A percentile compares a stretch with the other conserved stretches of the same genome.
Evolutionary conservation across 2,113 vertebrate genomes (phyloP).

Genomic region (Antechinus stuartii): DNA sequence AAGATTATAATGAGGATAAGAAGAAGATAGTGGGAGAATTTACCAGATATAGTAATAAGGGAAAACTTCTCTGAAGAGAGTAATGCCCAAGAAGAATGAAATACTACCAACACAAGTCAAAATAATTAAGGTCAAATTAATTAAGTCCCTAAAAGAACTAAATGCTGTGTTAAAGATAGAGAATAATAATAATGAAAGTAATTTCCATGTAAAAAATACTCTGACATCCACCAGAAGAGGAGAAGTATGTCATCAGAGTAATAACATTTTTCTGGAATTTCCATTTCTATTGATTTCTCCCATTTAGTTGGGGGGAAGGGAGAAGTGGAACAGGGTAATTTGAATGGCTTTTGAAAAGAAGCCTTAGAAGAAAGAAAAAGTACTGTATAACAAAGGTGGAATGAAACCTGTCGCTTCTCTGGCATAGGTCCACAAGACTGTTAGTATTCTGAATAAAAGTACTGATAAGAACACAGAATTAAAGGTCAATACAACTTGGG

Average conservation of each 20-base stretch:
- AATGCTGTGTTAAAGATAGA: background rate
- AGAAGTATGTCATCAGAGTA: background rate
- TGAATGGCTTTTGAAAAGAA: background rate
- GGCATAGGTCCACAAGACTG: background rate
- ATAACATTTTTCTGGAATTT: background rate
- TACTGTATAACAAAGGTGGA: background rate
- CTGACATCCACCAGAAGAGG: background rate
- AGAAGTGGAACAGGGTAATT: background rate
- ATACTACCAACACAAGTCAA: background rate
- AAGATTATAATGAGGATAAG: background rate
- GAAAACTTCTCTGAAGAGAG: background rate
- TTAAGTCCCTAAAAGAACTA: slow-evolving; percentile 40
- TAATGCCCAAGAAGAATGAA: background rate
- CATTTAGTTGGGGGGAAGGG: background rate
- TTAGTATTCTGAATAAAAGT: background rate
- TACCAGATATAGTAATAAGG: background rate
- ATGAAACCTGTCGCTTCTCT: background rate
- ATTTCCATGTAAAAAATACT: background rate
- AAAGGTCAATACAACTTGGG: background rate
- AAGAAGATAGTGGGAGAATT: background rate
- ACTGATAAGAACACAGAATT: background rate
- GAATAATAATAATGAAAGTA: background rate
- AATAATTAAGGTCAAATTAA: background rate
- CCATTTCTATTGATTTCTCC: background rate
- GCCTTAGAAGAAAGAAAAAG: background rate